These are phyloP conservation scores for Tretioscincus oriximinensis DNA, from an alignment of 2,113 vertebrate genomes.

Conservation along the genomic window DNA sequence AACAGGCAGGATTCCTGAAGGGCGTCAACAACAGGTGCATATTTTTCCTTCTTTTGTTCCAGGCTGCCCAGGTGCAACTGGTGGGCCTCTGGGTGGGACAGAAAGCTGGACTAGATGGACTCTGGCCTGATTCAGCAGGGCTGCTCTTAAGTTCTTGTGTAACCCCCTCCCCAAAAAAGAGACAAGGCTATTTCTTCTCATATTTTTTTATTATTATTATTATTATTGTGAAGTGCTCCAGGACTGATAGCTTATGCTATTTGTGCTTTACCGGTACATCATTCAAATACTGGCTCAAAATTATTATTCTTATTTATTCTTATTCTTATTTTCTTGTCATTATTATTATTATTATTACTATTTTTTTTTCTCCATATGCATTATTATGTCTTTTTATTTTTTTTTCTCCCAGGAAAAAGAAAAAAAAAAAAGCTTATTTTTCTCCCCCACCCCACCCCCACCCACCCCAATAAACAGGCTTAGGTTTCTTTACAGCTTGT, in stretches of 20 bases:
- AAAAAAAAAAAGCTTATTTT: conserved; percentile 39
- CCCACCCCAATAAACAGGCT: conserved; percentile 76
- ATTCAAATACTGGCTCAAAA: conserved; percentile 72
- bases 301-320: conserved; percentile 6
- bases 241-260: conserved; percentile 65
- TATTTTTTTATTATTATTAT: not conserved
- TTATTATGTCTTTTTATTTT: not conserved
- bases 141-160: no score
- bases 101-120: no score
- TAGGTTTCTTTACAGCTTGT: conserved; percentile 72
- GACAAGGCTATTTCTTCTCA: conserved; percentile 1
- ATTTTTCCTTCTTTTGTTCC: no score
- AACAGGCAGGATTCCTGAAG: no score
- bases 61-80: no score
- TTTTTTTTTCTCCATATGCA: no score
- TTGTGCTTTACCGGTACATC: conserved; percentile 79
- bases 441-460: conserved; percentile 57
- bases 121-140: no score
- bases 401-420: conserved; percentile 7
- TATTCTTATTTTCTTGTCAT: not conserved
- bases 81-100: no score
- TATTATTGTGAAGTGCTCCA: conserved; percentile 30
- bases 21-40: no score
- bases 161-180: not conserved
- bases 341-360: no score